phyloP scores from a whole-genome alignment of 2,888 invertebrate genomes.

The Drosophila prolongata region DNA sequence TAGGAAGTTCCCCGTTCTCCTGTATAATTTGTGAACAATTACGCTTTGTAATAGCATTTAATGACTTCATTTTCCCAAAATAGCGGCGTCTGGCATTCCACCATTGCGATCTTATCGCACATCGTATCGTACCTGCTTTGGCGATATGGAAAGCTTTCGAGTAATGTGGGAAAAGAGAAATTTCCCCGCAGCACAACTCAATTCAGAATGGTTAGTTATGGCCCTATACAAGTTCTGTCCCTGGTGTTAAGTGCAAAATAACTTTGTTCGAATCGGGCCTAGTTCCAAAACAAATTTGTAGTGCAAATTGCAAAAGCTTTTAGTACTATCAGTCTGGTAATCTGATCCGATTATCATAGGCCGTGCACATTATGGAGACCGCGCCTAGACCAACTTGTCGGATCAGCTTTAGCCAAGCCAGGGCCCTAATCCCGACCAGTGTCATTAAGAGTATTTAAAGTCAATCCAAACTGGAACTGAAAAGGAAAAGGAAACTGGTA shows the following conservation, averaged over 20 bases:
- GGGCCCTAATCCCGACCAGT: conserved; percentile 67
- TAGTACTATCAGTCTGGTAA: conserved; percentile 73
- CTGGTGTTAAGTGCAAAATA: conserved; percentile 58
- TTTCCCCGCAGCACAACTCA: conserved; percentile 1
- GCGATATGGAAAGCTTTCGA: conserved; percentile 28
- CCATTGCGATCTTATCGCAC: conserved; percentile 60
- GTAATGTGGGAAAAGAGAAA: conserved; percentile 19
- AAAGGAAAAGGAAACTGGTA: conserved; percentile 21
- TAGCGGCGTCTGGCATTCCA: conserved; percentile 46
- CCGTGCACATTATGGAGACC: conserved; percentile 58
- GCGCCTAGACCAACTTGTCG: conserved; percentile 35
- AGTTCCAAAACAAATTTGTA: conserved; percentile 67
- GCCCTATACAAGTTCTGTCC: neutral
- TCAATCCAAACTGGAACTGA: conserved; percentile 47
- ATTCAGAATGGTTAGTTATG: conserved; percentile 1
- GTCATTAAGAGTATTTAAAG: conserved; percentile 77
- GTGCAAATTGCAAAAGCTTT: conserved; percentile 78
- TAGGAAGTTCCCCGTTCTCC: conserved; percentile 50
- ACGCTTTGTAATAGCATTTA: conserved; percentile 79
- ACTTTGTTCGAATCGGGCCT: conserved; percentile 31
- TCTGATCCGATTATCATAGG: conserved; percentile 79
- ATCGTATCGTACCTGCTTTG: conserved; percentile 53
- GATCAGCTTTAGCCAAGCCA: conserved; percentile 27
- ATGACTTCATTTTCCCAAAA: conserved; percentile 74
- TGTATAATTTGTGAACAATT: conserved; percentile 79